phyloP scores from a whole-genome alignment of 2,113 vertebrate species.

The Tapirus terrestris region DNA sequence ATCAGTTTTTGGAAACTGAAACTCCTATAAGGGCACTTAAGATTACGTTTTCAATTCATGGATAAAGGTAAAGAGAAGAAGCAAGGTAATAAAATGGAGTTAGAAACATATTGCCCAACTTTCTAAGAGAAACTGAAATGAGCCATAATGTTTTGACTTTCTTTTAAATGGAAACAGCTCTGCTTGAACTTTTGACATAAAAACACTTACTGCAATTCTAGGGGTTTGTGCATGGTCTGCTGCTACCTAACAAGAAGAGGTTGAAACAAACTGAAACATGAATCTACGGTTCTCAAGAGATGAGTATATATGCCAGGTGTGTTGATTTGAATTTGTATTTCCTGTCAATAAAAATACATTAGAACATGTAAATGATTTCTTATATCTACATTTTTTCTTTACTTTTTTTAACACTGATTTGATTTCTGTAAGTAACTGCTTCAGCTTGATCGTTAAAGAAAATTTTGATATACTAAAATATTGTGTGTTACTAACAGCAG shows the following conservation, averaged over 20 bases:
- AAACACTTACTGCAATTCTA: conserved; percentile 67
- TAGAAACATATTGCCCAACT: conserved; percentile 1
- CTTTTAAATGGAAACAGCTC: conserved; percentile 64
- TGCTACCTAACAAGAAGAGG: neutral
- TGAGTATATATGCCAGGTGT: neutral
- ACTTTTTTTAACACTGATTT: conserved; percentile 62
- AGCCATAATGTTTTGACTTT: conserved; percentile 49
- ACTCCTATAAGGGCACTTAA: conserved; percentile 24
- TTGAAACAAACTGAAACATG: neutral
- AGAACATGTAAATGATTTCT: conserved; percentile 35
- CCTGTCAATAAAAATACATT: conserved; percentile 59
- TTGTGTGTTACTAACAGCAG: conserved; percentile 34
- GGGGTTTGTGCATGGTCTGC: neutral
- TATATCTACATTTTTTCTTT: conserved; percentile 37
- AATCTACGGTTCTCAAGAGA: conserved; percentile 51
- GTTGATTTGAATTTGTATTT: conserved; percentile 64
- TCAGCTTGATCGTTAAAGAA: neutral
- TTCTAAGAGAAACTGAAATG: conserved; percentile 47
- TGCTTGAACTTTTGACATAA: conserved; percentile 72
- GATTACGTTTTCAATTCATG: conserved; percentile 56
- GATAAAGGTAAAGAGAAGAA: conserved; percentile 51
- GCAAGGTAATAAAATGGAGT: conserved; percentile 54
- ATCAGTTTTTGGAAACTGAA: conserved; percentile 44
- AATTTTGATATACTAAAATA: conserved; percentile 54
- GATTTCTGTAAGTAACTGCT: conserved; percentile 59